Evolutionary conservation across 2,113 vertebrate genomes (phyloP).

Genomic region (Pyrgilauda ruficollis): DNA sequence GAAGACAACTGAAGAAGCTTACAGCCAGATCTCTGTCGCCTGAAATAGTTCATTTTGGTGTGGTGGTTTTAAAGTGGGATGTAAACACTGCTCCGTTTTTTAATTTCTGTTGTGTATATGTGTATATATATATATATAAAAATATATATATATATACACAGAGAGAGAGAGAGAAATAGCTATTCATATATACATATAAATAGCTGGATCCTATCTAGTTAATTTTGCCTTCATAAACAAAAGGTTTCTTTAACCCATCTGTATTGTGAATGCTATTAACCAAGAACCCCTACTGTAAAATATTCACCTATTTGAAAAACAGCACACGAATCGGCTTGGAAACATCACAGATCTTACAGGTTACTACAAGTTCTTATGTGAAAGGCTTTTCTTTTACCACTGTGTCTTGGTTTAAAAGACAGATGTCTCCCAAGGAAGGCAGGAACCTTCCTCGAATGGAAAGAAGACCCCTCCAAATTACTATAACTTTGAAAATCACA

Average conservation of each 20-base stretch:
- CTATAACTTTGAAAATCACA: accelerated
- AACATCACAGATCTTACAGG: background rate
- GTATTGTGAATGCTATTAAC: background rate
- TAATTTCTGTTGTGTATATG: background rate
- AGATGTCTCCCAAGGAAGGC: background rate
- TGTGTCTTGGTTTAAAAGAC: background rate
- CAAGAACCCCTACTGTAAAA: background rate
- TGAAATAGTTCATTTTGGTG: background rate
- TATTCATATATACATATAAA: background rate
- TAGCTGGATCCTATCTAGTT: background rate
- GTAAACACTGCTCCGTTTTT: background rate
- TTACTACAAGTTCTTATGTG: background rate
- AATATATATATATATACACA: background rate
- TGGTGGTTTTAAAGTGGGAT: background rate
- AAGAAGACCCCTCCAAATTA: background rate
- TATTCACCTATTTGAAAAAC: background rate
- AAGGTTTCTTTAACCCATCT: background rate
- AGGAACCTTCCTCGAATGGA: background rate
- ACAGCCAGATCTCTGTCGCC: background rate
- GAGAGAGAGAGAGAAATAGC: background rate
- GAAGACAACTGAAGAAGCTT: background rate
- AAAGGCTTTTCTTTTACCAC: background rate
- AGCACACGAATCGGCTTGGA: background rate
- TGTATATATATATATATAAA: too few species aligned
- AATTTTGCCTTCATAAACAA: background rate